Evolutionary conservation across 2,113 vertebrate genomes (phyloP), one percentile per base, ranked within the genome.

Genomic region (Acinonyx jubatus): DNA sequence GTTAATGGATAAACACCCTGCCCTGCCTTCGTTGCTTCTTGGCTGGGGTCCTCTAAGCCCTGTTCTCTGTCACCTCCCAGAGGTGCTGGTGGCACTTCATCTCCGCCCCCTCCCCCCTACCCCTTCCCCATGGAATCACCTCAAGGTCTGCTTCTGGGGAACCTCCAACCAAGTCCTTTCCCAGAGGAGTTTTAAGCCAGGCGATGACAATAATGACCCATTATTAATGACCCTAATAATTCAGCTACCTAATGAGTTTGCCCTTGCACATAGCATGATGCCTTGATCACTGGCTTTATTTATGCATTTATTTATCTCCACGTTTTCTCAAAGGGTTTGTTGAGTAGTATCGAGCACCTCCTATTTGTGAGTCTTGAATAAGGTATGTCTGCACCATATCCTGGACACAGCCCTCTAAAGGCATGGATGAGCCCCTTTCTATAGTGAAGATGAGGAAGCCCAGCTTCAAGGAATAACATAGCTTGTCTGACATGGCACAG

Each of bases 41-140:
- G 7, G 4, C 0, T 85, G 36, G 27, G 31, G 27, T 45, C 23
- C 81, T 45, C 36, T 3, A 29, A 76, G 36, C 25, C 0, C 0
- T 9, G 7, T 29, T 65, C 80, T 71, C 36, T 14, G 13, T 4
- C 4, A 6, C 10, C 10, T n/a, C 50, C 61, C 23, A 33, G 55
- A 79, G 36, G 69, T 50, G 18, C 25, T 3, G 23, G 73, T 0
- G 12, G 19, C 2, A n/a, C n/a, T 14, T 50, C n/a, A 36, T 33
- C n/a, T 29, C 15, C 2, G 1, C 50, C 38, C 33, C 7, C 45
- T 1, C 0, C 36, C 29, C 5, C n/a, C 38, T 55, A 36, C 11
- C 31, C n/a, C 19, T 78, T 9, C 31, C 29, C 57, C 11, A 3
- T 0, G 2, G 61, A 27, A 33, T 55, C 7, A 31, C 15, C 21